These are phyloP conservation scores for Meloidogyne floridensis DNA, from an alignment of 1,140 invertebrate genomes.

Conservation along the genomic window DNA sequence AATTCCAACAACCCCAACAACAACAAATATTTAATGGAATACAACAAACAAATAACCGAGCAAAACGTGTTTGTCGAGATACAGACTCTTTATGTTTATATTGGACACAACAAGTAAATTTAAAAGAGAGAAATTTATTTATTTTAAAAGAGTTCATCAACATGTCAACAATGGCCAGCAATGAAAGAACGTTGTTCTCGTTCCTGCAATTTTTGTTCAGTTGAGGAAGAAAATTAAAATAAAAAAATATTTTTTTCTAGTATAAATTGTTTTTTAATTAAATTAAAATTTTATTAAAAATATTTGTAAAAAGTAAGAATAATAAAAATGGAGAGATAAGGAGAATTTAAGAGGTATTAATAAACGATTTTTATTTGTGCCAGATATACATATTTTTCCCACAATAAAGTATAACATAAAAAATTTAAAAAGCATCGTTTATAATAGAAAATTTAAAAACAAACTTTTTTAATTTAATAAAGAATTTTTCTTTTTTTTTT, in stretches of 20 bases:
- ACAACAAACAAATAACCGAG: constrained; percentile 9
- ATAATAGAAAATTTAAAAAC: no score
- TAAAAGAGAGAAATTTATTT: background rate
- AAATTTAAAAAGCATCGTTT: no score
- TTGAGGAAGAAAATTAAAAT: background rate
- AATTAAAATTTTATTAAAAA: no score
- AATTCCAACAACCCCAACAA: constrained; percentile 12
- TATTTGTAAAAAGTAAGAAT: no score
- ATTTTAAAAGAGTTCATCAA: constrained; percentile 39
- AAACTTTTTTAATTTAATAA: no score
- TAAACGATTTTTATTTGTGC: no score
- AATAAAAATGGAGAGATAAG: no score
- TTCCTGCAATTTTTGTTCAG: constrained; percentile 53
- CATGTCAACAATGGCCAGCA: constrained; percentile 23
- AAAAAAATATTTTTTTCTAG: background rate
- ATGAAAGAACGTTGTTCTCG: constrained; percentile 57
- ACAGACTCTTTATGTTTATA: constrained; percentile 56
- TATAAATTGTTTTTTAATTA: no score
- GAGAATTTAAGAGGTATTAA: no score
- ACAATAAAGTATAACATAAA: no score
- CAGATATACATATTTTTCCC: no score
- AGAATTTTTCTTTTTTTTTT: background rate
- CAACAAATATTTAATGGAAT: constrained; percentile 12
- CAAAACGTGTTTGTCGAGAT: constrained; percentile 50
- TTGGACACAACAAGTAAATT: constrained; percentile 48